These are phyloP conservation scores for Cataglyphis livida DNA, from an alignment of 2,888 invertebrate genomes.

Conservation along the genomic window DNA sequence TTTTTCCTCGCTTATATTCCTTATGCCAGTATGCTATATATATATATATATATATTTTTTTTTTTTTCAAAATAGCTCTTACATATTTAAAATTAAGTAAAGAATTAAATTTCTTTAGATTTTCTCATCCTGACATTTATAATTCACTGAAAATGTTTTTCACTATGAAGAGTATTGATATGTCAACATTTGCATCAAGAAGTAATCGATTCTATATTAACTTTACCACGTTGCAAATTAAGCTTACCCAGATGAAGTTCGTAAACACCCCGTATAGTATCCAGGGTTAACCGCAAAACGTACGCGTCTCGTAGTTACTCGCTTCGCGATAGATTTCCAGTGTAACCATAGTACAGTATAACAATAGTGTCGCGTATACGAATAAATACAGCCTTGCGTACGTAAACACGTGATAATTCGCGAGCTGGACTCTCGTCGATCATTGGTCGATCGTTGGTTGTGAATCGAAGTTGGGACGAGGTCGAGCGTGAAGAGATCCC, in stretches of 20 bases:
- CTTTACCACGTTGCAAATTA: slow-evolving; percentile 6
- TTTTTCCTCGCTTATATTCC: background rate
- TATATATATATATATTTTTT: background rate
- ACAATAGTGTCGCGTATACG: slow-evolving; percentile 16
- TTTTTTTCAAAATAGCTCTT: background rate
- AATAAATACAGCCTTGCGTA: slow-evolving; percentile 37
- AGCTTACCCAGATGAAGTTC: background rate
- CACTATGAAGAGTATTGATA: background rate
- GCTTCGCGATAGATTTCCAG: slow-evolving; percentile 15
- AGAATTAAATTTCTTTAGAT: background rate
- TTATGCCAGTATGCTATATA: background rate
- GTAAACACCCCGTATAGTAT: slow-evolving; percentile 1
- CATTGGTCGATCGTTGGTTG: slow-evolving; percentile 48
- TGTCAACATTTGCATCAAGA: background rate
- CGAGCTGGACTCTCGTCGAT: slow-evolving; percentile 17
- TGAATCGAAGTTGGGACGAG: slow-evolving; percentile 49
- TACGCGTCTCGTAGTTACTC: background rate
- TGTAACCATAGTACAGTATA: background rate
- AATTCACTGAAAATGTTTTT: background rate
- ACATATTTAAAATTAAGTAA: background rate
- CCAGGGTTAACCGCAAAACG: slow-evolving; percentile 1
- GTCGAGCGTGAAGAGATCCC: slow-evolving; percentile 65
- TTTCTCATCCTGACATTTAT: background rate
- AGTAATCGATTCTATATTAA: background rate
- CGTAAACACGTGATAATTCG: slow-evolving; percentile 33